Conservation (phyloP, 2,888 invertebrate species). For the Epiblema foenella region DNA sequence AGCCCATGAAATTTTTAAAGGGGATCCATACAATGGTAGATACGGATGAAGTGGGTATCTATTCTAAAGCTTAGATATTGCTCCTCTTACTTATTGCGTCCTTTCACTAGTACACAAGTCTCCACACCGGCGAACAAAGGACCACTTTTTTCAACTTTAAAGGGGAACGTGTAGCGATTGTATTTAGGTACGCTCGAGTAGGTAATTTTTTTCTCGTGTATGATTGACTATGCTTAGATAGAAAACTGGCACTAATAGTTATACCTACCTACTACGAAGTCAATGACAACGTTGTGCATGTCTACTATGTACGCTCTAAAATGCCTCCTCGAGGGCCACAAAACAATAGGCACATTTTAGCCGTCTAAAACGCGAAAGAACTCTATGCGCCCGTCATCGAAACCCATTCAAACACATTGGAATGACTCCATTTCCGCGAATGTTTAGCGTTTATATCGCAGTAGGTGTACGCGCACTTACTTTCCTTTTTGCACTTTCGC, state of each 20-base stretch:
- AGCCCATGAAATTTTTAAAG: constrained; percentile 76
- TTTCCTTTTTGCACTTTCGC: constrained; percentile 75
- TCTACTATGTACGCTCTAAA: constrained; percentile 51
- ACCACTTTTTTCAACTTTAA: constrained; percentile 60
- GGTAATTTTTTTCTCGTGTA: constrained; percentile 4
- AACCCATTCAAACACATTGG: constrained; percentile 78
- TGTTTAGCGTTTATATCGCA: constrained; percentile 59
- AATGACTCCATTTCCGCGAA: constrained; percentile 69
- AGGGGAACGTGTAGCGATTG: constrained; percentile 48
- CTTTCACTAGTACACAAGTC: constrained; percentile 64
- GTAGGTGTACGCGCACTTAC: constrained; percentile 59
- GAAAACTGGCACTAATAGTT: background rate
- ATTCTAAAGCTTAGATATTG: constrained; percentile 62
- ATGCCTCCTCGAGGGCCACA: constrained; percentile 59
- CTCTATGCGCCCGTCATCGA: constrained; percentile 80
- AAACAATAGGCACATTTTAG: constrained; percentile 81
- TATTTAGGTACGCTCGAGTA: constrained; percentile 57
- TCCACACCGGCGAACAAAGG: constrained; percentile 63
- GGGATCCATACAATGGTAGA: constrained; percentile 64
- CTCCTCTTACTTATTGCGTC: constrained; percentile 65
- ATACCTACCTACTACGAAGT: too few species aligned
- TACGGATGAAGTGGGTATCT: constrained; percentile 63
- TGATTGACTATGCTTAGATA: background rate
- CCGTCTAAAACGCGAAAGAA: constrained; percentile 76
- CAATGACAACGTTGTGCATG: background rate